Percentiles rank a stretch among this genome's conserved stretches.
These are phyloP conservation scores for Leptobrachium leishanense DNA, from an alignment of 2,113 vertebrate genomes.

Conservation along the genomic window DNA sequence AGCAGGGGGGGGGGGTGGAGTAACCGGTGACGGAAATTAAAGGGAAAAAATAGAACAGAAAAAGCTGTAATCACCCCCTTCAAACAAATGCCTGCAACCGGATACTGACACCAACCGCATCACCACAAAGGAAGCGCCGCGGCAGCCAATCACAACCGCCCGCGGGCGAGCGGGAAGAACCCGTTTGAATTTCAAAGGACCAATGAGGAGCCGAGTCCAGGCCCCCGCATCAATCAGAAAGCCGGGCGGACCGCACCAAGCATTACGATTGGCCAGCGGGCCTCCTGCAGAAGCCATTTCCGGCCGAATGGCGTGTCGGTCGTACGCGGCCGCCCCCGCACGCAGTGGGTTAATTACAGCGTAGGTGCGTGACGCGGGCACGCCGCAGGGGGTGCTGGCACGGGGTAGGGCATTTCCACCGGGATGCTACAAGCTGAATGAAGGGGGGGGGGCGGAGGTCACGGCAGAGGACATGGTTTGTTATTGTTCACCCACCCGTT, in stretches of 20 bases:
- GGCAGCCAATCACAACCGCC: constrained; percentile 42
- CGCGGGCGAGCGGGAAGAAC: constrained; percentile 51
- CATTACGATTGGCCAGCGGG: neutral
- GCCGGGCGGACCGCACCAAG: neutral
- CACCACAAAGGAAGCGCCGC: constrained; percentile 62
- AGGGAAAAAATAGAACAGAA: neutral
- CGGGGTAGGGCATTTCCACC: no score
- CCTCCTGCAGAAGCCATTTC: neutral
- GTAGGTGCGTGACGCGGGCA: no score
- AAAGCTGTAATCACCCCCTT: neutral
- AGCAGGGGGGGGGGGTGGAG: neutral
- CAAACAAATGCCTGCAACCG: constrained; percentile 56
- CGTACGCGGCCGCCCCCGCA: neutral
- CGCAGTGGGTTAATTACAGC: no score
- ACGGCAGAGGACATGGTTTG: neutral
- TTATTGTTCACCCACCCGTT: neutral
- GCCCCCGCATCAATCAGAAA: neutral
- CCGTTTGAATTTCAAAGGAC: constrained; percentile 17
- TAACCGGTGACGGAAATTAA: neutral
- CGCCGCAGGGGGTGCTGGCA: no score
- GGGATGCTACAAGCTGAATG: no score
- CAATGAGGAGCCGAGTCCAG: neutral
- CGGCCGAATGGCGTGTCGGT: neutral
- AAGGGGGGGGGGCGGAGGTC: neutral
- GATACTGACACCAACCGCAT: constrained; percentile 59